Base-by-base conservation (phyloP, 2,113 vertebrate genomes). In the Neotoma lepida region DNA sequence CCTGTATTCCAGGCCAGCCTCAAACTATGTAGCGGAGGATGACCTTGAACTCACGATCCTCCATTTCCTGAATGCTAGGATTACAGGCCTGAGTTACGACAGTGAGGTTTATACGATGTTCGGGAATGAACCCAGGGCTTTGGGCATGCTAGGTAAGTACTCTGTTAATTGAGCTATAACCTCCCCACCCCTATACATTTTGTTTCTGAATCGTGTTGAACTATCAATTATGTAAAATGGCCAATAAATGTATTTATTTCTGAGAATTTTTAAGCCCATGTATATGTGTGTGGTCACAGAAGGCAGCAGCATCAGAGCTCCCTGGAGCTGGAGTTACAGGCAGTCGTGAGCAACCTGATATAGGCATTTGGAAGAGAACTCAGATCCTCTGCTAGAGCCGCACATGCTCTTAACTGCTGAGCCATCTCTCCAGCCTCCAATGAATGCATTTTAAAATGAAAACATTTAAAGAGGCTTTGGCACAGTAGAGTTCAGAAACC, bases 401-500 rank as follows among this genome's bases (percentile, higher is more conserved):
- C 22, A 20, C 41, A 6, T 4, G 30, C 61, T 46, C 58, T 46
- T 35, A 85, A 64, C 61, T 46, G 82, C 58, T 64, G 82, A 35
- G 41, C 82, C 41, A 44, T 85, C 82, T 33, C 82, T 85, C 30
- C 28, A 33, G 61, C 28, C 82, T 46, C 49, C 49, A 56, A 10
- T 74, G 66, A 41, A 30, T 71, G 56, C 58, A 82, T 95, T 96
- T 91, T 84, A 78, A 76, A 94, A 56, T 78, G 26, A 90, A 92
- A 90, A 71, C 54, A 80, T 93, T 96, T 89, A 61, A 77, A 94
- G 64, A 91, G 44, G 63, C 68, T 68, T 46, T 39, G 76, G 18
- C 35, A 63, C 76, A 56, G 15, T 18, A 80, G 76, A 93, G 61
- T 90, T 96, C 91, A 46, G 70, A 87, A 94, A 44, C n/a, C 63